Percentiles rank a stretch among this genome's conserved stretches.
Conservation (phyloP, 1,140 invertebrate genomes). For the Rhopalosiphum padi region DNA sequence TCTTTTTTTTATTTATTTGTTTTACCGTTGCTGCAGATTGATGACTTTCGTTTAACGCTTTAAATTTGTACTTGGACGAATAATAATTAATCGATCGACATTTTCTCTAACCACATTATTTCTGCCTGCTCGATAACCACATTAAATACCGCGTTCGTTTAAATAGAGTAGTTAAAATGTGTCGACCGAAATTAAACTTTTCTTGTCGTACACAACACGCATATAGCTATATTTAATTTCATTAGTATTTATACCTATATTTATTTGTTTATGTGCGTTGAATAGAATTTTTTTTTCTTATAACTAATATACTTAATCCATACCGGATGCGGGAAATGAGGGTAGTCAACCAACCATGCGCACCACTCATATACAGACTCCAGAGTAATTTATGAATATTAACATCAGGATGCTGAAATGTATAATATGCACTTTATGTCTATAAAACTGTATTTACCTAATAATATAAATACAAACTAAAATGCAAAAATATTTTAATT, state of each 20-base stretch:
- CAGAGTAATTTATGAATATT: background rate
- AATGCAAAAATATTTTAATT: conserved; percentile 4
- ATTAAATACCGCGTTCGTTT: background rate
- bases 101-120: background rate
- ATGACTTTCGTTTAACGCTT: background rate
- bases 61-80: background rate
- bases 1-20: background rate
- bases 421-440: background rate
- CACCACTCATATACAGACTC: background rate
- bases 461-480: conserved; percentile 4
- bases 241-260: background rate
- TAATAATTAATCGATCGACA: background rate
- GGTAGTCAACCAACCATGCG: background rate
- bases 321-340: background rate
- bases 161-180: background rate
- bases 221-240: background rate
- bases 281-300: background rate
- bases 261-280: background rate
- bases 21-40: background rate
- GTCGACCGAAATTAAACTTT: too few relatives aligned
- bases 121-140: background rate
- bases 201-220: too few relatives aligned
- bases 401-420: background rate
- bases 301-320: background rate
- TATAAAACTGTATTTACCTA: background rate